Evolutionary conservation across 2,113 vertebrate genomes (phyloP).

Genomic region (Peromyscus polionotus): DNA sequence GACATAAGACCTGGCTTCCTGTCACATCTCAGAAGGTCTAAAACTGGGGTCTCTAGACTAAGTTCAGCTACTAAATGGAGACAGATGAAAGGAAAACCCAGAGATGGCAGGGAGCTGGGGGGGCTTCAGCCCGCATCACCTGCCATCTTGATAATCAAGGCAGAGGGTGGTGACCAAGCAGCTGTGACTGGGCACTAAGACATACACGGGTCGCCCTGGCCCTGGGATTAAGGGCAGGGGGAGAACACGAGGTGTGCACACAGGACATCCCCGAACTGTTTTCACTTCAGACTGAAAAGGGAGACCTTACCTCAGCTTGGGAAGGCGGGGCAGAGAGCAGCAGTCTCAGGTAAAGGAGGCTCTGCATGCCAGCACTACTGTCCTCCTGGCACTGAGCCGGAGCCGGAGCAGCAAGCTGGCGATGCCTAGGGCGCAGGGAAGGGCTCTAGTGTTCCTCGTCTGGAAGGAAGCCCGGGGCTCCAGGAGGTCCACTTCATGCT

Average conservation of each 20-base stretch:
- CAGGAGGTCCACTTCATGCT: background rate
- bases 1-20: background rate
- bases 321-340: background rate
- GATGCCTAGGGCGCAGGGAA: background rate
- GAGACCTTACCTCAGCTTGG: background rate
- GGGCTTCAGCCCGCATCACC: no score
- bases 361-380: background rate
- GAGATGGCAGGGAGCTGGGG: background rate
- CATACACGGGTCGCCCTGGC: background rate
- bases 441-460: background rate
- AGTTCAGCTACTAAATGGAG: background rate
- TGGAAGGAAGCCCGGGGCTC: conserved; percentile 31
- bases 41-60: background rate
- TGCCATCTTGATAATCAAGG: background rate
- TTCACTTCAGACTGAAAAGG: background rate
- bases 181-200: background rate
- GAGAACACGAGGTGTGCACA: background rate
- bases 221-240: background rate
- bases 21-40: background rate
- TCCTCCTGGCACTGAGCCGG: background rate
- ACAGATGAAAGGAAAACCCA: background rate
- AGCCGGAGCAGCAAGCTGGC: background rate
- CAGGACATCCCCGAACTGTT: background rate
- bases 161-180: background rate
- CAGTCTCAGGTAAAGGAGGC: background rate